A percentile compares a stretch with the other conserved stretches of the same genome.
Evolutionary conservation across 2,113 vertebrate species (phyloP).

Genomic region (Grammatotria lemairii): DNA sequence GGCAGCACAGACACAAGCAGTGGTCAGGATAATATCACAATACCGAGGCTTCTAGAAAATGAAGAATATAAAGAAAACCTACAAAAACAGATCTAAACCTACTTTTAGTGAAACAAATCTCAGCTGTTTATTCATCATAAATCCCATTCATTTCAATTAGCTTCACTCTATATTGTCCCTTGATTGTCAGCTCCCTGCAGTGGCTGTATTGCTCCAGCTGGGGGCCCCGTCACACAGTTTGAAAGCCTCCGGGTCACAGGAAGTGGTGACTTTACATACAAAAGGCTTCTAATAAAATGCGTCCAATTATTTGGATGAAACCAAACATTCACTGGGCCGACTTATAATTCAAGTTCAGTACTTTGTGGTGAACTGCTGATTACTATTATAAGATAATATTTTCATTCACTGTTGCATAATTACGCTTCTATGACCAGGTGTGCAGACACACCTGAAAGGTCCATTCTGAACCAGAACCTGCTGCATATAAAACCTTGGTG

Average conservation of each 20-base stretch:
- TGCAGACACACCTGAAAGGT: not conserved
- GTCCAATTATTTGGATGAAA: not conserved
- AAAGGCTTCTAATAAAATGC: not conserved
- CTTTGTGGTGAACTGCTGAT: not conserved
- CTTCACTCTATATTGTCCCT: not conserved
- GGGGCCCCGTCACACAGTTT: not conserved
- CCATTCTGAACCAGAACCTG: not conserved
- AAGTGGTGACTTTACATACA: not conserved
- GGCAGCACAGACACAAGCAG: not conserved
- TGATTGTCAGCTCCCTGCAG: not conserved
- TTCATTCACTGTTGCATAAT: not conserved
- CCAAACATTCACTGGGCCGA: not conserved
- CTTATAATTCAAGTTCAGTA: not conserved
- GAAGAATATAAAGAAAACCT: not conserved
- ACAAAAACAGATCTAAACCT: not conserved
- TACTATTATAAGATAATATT: not conserved
- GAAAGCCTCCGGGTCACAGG: not conserved
- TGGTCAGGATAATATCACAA: not conserved
- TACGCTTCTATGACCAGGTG: accelerated
- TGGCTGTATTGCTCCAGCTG: accelerated
- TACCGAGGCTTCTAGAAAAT: not conserved
- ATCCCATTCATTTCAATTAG: not conserved
- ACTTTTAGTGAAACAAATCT: not conserved
- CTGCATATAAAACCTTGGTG: not conserved
- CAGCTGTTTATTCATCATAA: not conserved